Evolutionary conservation across 2,113 vertebrate species (phyloP).

Genomic region (Salvelinus alpinus): DNA sequence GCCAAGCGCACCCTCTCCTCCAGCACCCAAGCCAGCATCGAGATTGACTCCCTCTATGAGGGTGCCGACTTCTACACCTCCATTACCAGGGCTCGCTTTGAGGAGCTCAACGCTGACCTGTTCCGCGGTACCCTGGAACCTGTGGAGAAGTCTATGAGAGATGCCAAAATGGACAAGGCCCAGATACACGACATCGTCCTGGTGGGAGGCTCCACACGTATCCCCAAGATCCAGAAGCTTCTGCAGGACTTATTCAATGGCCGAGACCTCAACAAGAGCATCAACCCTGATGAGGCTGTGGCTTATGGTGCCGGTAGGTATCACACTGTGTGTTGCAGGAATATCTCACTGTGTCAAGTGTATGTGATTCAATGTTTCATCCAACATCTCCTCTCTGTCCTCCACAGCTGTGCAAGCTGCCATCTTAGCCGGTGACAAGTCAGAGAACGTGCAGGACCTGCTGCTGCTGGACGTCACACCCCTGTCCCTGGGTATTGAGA

Average conservation of each 20-base stretch:
- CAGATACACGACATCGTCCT: conserved; percentile 90
- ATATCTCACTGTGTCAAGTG: not conserved
- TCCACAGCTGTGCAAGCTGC: conserved; percentile 86
- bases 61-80: conserved; percentile 91
- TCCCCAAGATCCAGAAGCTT: conserved; percentile 89
- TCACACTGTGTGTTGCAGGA: not conserved
- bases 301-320: conserved; percentile 85
- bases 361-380: not conserved
- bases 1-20: conserved; percentile 91
- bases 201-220: conserved; percentile 90
- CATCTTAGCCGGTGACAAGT: conserved; percentile 88
- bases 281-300: conserved; percentile 90
- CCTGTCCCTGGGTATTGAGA: conserved; percentile 86
- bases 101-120: conserved; percentile 88
- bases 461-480: conserved; percentile 88
- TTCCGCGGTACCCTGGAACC: conserved; percentile 89
- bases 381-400: not conserved
- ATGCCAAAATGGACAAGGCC: conserved; percentile 88
- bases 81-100: conserved; percentile 87
- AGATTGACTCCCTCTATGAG: conserved; percentile 89
- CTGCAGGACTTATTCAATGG: conserved; percentile 90
- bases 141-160: conserved; percentile 86
- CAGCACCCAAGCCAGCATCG: conserved; percentile 89
- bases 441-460: conserved; percentile 92
- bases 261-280: conserved; percentile 90